Evolutionary conservation across 30 jellyfish, hydroid and myxozoan genomes (phyloP).

Genomic region (Euphysa ruthae): DNA sequence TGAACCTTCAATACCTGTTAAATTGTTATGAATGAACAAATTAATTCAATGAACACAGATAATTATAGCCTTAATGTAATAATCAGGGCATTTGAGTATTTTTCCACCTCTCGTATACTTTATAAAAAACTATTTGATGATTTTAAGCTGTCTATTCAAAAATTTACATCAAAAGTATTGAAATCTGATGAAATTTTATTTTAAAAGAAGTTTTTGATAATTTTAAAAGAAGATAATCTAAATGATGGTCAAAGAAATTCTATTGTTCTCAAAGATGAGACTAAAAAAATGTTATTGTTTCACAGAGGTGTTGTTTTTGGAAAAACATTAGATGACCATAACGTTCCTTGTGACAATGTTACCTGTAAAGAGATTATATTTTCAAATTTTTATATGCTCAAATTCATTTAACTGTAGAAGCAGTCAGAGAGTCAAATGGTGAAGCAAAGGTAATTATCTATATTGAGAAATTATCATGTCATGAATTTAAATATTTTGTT

Average conservation of each 20-base stretch:
- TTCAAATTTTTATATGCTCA: neutral
- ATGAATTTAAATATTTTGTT: too few relatives aligned
- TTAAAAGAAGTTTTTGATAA: too few relatives aligned
- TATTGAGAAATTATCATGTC: too few relatives aligned
- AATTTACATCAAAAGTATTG: too few relatives aligned
- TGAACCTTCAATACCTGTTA: neutral
- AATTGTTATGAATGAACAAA: neutral
- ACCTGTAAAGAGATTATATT: neutral
- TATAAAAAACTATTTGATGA: too few relatives aligned
- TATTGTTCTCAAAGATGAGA: neutral
- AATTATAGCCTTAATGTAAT: neutral
- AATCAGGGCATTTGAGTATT: neutral
- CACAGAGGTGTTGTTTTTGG: constrained; percentile 10
- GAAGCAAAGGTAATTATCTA: constrained; percentile 2
- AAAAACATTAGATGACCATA: neutral
- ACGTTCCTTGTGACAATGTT: neutral
- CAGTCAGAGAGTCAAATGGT: neutral
- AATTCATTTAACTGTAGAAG: neutral
- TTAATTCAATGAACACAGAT: neutral
- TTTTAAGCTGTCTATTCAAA: too few relatives aligned
- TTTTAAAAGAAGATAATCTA: too few relatives aligned
- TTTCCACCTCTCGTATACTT: too few relatives aligned
- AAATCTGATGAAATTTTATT: too few relatives aligned
- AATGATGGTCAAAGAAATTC: constrained; percentile 2
- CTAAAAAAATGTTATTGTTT: neutral